Evolutionary conservation across 2,797 vertebrate genomes (phyloP).

Genomic region (Thalassophryne amazonica): DNA sequence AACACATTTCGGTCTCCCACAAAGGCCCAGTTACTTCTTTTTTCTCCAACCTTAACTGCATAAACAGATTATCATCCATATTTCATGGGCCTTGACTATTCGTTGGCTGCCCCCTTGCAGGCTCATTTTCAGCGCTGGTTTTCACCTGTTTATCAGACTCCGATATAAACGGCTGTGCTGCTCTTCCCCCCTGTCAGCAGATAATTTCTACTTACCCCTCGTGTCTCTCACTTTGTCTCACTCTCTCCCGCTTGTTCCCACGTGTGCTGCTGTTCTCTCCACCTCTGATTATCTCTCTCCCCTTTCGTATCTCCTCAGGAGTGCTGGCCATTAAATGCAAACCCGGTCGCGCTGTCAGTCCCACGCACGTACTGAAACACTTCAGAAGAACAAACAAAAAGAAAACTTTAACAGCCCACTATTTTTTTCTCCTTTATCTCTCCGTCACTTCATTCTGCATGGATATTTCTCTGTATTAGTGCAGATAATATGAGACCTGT

Average conservation of each 20-base stretch:
- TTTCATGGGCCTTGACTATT: slow-evolving; percentile 50
- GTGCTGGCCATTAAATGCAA: slow-evolving; percentile 72
- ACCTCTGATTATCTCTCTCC: slow-evolving; percentile 76
- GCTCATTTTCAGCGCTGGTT: slow-evolving; percentile 50
- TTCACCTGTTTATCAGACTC: slow-evolving; percentile 52
- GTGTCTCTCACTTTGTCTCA: slow-evolving; percentile 29
- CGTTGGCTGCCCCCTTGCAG: slow-evolving; percentile 39
- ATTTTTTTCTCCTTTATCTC: slow-evolving; percentile 4
- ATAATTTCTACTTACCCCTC: slow-evolving; percentile 46
- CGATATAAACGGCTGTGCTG: slow-evolving; percentile 47
- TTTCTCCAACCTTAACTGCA: slow-evolving; percentile 32
- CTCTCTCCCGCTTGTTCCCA: slow-evolving; percentile 47
- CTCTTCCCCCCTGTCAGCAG: slow-evolving; percentile 29
- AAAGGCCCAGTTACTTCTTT: slow-evolving; percentile 12
- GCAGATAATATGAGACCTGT: slow-evolving; percentile 45
- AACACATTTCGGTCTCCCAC: slow-evolving; percentile 19
- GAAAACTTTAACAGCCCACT: slow-evolving; percentile 31
- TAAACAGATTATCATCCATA: slow-evolving; percentile 54
- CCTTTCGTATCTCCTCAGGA: slow-evolving; percentile 64
- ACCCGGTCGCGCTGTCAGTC: slow-evolving; percentile 51
- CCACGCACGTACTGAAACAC: slow-evolving; percentile 30
- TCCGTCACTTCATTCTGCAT: slow-evolving; percentile 23
- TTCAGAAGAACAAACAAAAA: slow-evolving; percentile 49
- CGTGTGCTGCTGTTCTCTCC: slow-evolving; percentile 54
- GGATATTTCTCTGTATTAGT: slow-evolving; percentile 39